These are phyloP conservation scores for Nomada fabriciana DNA, from an alignment of 2,888 invertebrate genomes.

Conservation along the genomic window DNA sequence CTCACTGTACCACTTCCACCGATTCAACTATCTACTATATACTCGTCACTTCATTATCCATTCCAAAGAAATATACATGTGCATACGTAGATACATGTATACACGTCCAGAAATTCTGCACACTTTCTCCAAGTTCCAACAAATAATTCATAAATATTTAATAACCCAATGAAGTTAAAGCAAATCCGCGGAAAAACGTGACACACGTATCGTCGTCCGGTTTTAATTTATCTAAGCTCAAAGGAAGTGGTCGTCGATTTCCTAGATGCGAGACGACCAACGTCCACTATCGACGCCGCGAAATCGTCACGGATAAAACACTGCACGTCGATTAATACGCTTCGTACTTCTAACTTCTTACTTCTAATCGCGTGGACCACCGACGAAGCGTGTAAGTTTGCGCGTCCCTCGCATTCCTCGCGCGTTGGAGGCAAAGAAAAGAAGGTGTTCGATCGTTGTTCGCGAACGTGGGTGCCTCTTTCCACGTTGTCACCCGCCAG, in stretches of 20 bases:
- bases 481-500: conserved; percentile 27
- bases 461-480: conserved; percentile 50
- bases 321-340: conserved; percentile 24
- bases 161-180: background rate
- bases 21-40: background rate
- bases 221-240: conserved; percentile 58
- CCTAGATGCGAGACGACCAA: conserved; percentile 36
- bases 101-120: background rate
- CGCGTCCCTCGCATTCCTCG: conserved; percentile 61
- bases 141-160: background rate
- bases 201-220: conserved; percentile 26
- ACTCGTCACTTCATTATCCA: conserved; percentile 2
- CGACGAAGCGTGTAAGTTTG: conserved; percentile 38
- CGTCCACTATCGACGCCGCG: conserved; percentile 15
- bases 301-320: conserved; percentile 4
- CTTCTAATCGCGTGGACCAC: conserved; percentile 40
- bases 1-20: background rate
- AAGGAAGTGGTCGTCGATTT: conserved; percentile 70
- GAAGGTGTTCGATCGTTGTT: conserved; percentile 55
- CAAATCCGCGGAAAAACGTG: conserved; percentile 16
- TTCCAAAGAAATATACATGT: background rate
- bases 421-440: conserved; percentile 60
- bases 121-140: conserved; percentile 1
- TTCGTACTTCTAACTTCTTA: conserved; percentile 14
- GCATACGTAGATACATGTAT: too few relatives aligned